Percentiles rank a stretch among this genome's conserved stretches.
Conservation (phyloP, 2,113 vertebrate species). For the Geococcyx californianus region DNA sequence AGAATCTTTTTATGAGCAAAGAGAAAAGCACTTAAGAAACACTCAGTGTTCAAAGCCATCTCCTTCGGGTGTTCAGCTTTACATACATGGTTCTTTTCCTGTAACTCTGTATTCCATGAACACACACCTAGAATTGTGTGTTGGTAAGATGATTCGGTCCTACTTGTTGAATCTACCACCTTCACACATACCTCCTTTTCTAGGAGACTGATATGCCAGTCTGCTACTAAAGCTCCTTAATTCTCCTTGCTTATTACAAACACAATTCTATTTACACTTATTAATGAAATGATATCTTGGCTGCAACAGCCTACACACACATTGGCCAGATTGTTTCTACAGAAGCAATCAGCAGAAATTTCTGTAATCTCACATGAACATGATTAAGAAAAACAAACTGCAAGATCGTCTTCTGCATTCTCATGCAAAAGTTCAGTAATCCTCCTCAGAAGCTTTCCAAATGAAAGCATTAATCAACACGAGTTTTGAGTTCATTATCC, state of each 20-base stretch:
- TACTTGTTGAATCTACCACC: not conserved
- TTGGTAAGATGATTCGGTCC: not conserved
- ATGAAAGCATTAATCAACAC: not conserved
- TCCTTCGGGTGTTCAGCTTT: not conserved
- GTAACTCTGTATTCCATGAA: not conserved
- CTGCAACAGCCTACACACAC: not conserved
- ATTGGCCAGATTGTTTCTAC: not conserved
- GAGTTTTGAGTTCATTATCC: constrained; percentile 7
- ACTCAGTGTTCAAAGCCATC: not conserved
- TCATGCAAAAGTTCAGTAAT: not conserved
- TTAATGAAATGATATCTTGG: not conserved
- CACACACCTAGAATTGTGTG: not conserved
- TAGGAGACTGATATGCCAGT: not conserved
- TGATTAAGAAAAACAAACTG: not conserved
- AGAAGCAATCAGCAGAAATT: not conserved
- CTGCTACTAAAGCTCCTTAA: not conserved
- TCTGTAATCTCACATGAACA: not conserved
- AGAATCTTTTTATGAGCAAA: not conserved
- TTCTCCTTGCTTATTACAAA: not conserved
- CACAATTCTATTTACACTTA: not conserved
- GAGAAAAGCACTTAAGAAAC: constrained; percentile 11
- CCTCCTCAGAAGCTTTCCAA: constrained; percentile 18
- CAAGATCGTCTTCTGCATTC: not conserved
- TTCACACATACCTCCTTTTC: not conserved
- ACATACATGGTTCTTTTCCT: not conserved